Percentiles rank a stretch among this genome's conserved stretches.
phyloP scores from a whole-genome alignment of 2,113 vertebrate species.

The Phycodurus eques region DNA sequence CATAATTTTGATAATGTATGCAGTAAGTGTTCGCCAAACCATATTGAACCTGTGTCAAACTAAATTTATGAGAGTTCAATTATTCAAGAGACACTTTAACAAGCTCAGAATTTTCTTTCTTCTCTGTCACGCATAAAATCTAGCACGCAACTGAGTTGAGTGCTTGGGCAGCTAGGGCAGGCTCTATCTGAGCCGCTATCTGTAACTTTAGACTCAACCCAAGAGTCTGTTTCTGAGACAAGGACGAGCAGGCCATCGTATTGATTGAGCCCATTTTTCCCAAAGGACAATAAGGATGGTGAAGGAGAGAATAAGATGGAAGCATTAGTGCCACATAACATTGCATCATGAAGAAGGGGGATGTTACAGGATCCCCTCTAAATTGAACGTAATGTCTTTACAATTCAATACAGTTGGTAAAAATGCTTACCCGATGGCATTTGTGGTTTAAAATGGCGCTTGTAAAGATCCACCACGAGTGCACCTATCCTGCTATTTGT shows the following conservation, averaged over 20 bases:
- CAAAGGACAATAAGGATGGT: constrained; percentile 41
- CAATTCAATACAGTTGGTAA: constrained; percentile 12
- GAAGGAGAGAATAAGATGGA: constrained; percentile 55
- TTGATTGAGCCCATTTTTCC: constrained; percentile 62
- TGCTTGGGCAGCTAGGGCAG: constrained; percentile 39
- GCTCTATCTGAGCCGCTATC: constrained; percentile 45
- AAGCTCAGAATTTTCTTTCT: constrained; percentile 20
- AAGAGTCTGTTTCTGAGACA: constrained; percentile 58
- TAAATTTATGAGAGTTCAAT: constrained; percentile 57
- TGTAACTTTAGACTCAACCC: constrained; percentile 67
- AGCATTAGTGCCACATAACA: constrained; percentile 68
- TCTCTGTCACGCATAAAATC: constrained; percentile 13
- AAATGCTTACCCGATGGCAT: constrained; percentile 42
- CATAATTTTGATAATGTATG: constrained; percentile 37
- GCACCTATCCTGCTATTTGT: background rate
- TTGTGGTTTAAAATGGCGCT: constrained; percentile 13
- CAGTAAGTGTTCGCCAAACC: constrained; percentile 33
- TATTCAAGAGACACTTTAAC: constrained; percentile 53
- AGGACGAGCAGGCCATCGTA: constrained; percentile 51
- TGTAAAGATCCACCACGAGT: background rate
- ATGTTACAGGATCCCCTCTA: constrained; percentile 59
- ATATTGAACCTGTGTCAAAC: constrained; percentile 46
- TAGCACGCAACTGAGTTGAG: constrained; percentile 32
- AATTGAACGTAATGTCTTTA: constrained; percentile 60
- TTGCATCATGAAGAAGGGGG: constrained; percentile 43